Base-by-base conservation (phyloP, 2,888 invertebrate species). In the Acrobeloides nanus region DNA sequence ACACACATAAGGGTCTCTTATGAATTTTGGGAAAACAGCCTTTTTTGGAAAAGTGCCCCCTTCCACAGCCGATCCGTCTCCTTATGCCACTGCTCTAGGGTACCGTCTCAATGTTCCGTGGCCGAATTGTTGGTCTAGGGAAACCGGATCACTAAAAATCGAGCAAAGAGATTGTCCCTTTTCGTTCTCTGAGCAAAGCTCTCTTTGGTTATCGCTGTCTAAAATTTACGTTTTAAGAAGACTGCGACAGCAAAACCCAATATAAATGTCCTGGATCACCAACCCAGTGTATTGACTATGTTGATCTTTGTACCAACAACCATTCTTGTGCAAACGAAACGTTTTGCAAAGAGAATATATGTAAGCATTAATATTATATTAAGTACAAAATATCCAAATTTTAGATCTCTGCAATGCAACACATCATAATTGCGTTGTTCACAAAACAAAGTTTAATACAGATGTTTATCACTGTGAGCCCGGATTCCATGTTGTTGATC, bases 251-350 rank as follows among this genome's bases (percentile, higher is more conserved):
- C n/a, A 56, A 56, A 18, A 43, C 26, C 10, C 62, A 68, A 26
- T 70, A 53, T 53, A 42, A 46, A 17, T 70, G 70, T 32, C 59
- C 64, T 12, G 25, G 31, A 10, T 57, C 51, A 4, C 65, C 64
- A 1, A 23, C 44, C 2, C 55, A 52, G 33, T 68, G 68, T 45
- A 50, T 66, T 4, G 40, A 57, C 12, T 41, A 42, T 18, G 38
- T 53, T 1, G 52, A 62, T 10, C 41, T 68, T 23, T 68, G 68
- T 49, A 49, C 29, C 4, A 51, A 45, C 35, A 39, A 46, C 7
- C 15, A 23, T 10, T 10, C 45, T 1, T n/a, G 8, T 7, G 15
- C 42, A 21, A 23, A 44, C 23, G 15, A 21, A 10, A 20, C 38
- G 4, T 34, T 47, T 20, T 48, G 49, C 34, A 45, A 48, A 10